Evolutionary conservation across 2,888 invertebrate species (phyloP).

Genomic region (Leucophenga montana): DNA sequence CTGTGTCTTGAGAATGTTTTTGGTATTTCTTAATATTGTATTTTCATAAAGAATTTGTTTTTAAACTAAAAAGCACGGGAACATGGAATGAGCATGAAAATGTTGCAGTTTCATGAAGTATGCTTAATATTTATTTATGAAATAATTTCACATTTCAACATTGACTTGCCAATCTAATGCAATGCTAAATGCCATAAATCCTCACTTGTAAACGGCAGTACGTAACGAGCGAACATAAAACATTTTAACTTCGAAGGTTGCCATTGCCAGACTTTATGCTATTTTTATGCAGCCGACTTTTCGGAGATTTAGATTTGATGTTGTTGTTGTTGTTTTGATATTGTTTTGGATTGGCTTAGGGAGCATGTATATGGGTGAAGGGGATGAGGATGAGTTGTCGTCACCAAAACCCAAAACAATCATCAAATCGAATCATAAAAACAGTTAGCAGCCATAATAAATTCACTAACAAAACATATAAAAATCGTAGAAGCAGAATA

Average conservation of each 20-base stretch:
- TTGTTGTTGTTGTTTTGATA: slow-evolving; percentile 24
- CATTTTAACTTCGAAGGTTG: not conserved
- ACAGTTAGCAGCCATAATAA: slow-evolving; percentile 63
- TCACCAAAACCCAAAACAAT: slow-evolving; percentile 58
- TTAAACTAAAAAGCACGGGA: no score
- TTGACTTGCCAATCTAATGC: not conserved
- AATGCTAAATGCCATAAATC: not conserved
- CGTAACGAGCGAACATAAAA: slow-evolving; percentile 19
- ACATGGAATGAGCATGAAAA: no score
- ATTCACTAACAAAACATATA: slow-evolving; percentile 45
- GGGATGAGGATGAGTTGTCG: slow-evolving; percentile 10
- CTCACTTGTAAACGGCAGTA: not conserved
- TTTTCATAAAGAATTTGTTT: no score
- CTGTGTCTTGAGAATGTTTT: no score
- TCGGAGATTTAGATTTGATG: not conserved
- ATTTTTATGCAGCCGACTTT: no score
- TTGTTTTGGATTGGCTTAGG: no score
- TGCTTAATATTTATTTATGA: slow-evolving; percentile 3
- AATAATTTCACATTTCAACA: not conserved
- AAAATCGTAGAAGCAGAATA: not conserved
- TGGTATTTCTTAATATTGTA: no score
- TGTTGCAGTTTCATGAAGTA: not conserved
- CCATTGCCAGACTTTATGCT: not conserved
- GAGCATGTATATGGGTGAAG: no score
- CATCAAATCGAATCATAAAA: slow-evolving; percentile 64